Evolutionary conservation across 2,888 invertebrate species (phyloP).

Genomic region (Trissolcus japonicus): DNA sequence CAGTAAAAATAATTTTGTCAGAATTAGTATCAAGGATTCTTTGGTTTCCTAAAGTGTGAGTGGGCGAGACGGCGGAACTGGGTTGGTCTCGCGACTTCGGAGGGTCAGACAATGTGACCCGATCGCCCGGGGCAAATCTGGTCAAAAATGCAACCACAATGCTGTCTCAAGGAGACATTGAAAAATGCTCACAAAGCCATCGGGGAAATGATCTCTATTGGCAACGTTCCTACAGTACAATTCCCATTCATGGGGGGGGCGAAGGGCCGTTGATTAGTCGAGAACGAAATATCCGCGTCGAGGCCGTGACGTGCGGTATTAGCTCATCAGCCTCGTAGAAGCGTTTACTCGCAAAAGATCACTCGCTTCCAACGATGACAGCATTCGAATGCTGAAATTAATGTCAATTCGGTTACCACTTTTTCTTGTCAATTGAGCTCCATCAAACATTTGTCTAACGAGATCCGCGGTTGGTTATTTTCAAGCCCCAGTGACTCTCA

Average conservation of each 20-base stretch:
- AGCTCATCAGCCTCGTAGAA: slow-evolving; percentile 50
- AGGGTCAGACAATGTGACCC: too few species aligned
- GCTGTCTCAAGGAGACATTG: too few species aligned
- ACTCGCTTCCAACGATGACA: slow-evolving; percentile 43
- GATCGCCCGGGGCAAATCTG: too few species aligned
- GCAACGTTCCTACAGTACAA: too few species aligned
- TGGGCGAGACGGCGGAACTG: slow-evolving; percentile 46
- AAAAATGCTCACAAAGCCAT: too few species aligned
- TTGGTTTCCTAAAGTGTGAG: slow-evolving; percentile 35
- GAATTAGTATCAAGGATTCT: neutral
- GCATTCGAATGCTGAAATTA: slow-evolving; percentile 36
- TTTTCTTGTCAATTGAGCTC: slow-evolving; percentile 37
- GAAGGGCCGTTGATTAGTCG: slow-evolving; percentile 10
- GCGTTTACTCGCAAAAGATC: slow-evolving; percentile 48
- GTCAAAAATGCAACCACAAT: too few species aligned
- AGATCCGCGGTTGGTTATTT: neutral
- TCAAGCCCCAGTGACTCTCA: neutral
- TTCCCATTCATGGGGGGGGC: neutral
- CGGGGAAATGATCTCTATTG: too few species aligned
- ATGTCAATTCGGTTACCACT: slow-evolving; percentile 34
- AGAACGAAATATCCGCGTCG: slow-evolving; percentile 20
- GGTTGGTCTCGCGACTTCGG: slow-evolving; percentile 21
- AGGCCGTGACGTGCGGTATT: slow-evolving; percentile 25
- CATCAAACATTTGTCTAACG: slow-evolving; percentile 27
- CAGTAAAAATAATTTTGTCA: too few species aligned